These are phyloP conservation scores for Semaprochilodus insignis DNA, from an alignment of 2,797 vertebrate species.

Conservation along the genomic window DNA sequence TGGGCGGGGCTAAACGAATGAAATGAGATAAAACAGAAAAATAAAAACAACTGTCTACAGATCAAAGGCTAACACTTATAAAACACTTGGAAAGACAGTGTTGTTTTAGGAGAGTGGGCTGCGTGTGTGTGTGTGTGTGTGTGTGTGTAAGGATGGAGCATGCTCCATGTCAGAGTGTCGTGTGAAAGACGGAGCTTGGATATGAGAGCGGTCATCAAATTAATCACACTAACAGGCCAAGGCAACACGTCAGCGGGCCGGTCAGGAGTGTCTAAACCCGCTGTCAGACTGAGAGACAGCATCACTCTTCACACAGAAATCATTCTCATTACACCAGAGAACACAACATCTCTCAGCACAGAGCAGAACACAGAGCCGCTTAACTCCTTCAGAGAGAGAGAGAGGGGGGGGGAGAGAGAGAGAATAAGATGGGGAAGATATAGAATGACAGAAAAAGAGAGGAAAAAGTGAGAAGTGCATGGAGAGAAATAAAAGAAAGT, in stretches of 20 bases:
- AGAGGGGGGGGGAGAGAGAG: background rate
- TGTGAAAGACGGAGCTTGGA: slow-evolving; percentile 10
- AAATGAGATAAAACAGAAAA: too few species aligned
- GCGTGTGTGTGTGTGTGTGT: background rate
- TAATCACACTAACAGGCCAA: slow-evolving; percentile 27
- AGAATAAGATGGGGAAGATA: too few species aligned
- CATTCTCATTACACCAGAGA: slow-evolving; percentile 15
- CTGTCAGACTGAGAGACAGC: slow-evolving; percentile 34
- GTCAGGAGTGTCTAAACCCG: slow-evolving; percentile 4
- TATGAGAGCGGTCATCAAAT: slow-evolving; percentile 44
- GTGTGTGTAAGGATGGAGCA: background rate
- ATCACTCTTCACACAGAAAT: background rate
- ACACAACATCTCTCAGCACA: background rate
- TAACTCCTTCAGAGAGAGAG: slow-evolving; percentile 7
- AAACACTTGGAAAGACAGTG: too few species aligned
- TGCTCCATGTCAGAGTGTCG: background rate
- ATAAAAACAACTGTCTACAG: too few species aligned
- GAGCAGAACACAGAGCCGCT: background rate
- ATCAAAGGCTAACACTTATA: too few species aligned
- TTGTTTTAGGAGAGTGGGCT: too few species aligned
- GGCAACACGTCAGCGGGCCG: slow-evolving; percentile 21
- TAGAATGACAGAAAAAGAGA: too few species aligned
- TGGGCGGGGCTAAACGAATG: too few species aligned
- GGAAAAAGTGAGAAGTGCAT: background rate
- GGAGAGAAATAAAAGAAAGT: background rate